Evolutionary conservation across 2,113 vertebrate genomes (phyloP).

Genomic region (Embiotoca jacksoni): DNA sequence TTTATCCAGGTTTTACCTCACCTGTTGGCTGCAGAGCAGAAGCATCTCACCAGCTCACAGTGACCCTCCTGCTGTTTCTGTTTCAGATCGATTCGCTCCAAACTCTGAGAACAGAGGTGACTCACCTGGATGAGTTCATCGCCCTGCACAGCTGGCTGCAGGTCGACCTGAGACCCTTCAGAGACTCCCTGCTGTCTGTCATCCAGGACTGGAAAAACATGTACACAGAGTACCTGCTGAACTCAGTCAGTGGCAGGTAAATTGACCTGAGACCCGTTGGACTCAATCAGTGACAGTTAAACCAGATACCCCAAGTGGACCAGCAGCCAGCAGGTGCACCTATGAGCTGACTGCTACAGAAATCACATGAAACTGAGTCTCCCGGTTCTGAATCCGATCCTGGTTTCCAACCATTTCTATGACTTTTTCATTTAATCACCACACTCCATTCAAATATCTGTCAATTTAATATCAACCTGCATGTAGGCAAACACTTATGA

Average conservation of each 20-base stretch:
- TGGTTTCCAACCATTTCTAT: too few relatives aligned
- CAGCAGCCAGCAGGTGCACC: too few relatives aligned
- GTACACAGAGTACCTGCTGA: conserved; percentile 50
- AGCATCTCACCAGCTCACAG: too few relatives aligned
- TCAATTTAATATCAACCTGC: too few relatives aligned
- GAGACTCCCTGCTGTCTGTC: conserved; percentile 34
- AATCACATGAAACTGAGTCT: too few relatives aligned
- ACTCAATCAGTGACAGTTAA: too few relatives aligned
- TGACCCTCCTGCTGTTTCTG: background rate
- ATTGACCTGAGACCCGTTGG: background rate
- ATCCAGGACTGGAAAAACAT: conserved; percentile 40
- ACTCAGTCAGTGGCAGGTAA: conserved; percentile 21
- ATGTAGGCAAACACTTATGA: too few relatives aligned
- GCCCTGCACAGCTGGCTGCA: conserved; percentile 52
- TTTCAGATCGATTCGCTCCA: conserved; percentile 19
- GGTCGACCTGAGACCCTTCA: conserved; percentile 51
- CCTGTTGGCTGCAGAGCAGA: background rate
- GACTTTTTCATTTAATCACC: too few relatives aligned
- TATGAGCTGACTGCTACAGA: too few relatives aligned
- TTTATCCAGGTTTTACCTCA: background rate
- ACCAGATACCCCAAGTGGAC: too few relatives aligned
- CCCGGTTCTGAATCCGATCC: too few relatives aligned
- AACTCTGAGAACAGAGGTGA: background rate
- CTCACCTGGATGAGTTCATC: conserved; percentile 39
- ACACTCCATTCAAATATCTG: too few relatives aligned